Conservation (phyloP, 2,113 vertebrate species). For the Planiliza haematocheilus region DNA sequence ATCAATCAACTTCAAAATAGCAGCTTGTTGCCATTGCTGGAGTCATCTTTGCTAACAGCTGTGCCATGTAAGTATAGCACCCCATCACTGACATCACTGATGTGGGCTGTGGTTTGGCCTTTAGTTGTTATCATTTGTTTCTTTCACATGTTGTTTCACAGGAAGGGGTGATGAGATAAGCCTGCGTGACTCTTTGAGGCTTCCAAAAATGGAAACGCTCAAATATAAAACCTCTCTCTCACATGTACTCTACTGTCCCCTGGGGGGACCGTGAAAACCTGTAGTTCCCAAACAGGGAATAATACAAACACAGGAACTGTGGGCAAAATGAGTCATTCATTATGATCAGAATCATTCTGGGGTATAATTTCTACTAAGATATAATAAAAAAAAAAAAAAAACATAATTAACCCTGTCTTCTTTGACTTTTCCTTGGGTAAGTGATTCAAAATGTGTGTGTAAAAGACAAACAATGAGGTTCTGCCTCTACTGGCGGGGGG, state of each 20-base stretch:
- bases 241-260: constrained; percentile 4
- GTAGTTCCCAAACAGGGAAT: constrained; percentile 36
- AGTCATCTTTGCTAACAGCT: constrained; percentile 72
- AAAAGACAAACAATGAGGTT: constrained; percentile 62
- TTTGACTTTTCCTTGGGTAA: constrained; percentile 25
- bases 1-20: constrained; percentile 35
- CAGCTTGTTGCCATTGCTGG: constrained; percentile 38
- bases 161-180: constrained; percentile 46
- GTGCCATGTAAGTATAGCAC: constrained; percentile 61
- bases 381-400: constrained; percentile 62
- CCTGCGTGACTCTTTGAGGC: constrained; percentile 37
- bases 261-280: constrained; percentile 13
- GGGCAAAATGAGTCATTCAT: constrained; percentile 59
- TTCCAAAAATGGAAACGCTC: constrained; percentile 17
- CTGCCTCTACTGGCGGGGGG: constrained; percentile 28
- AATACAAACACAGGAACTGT: constrained; percentile 28
- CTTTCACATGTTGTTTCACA: constrained; percentile 43
- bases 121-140: constrained; percentile 61
- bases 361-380: constrained; percentile 48
- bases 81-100: constrained; percentile 52
- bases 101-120: constrained; percentile 43
- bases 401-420: constrained; percentile 58
- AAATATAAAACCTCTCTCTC: neutral
- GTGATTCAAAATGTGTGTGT: constrained; percentile 49
- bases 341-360: constrained; percentile 56